These are phyloP conservation scores for Cephonodes hylas DNA, from an alignment of 2,888 invertebrate species.

Conservation along the genomic window DNA sequence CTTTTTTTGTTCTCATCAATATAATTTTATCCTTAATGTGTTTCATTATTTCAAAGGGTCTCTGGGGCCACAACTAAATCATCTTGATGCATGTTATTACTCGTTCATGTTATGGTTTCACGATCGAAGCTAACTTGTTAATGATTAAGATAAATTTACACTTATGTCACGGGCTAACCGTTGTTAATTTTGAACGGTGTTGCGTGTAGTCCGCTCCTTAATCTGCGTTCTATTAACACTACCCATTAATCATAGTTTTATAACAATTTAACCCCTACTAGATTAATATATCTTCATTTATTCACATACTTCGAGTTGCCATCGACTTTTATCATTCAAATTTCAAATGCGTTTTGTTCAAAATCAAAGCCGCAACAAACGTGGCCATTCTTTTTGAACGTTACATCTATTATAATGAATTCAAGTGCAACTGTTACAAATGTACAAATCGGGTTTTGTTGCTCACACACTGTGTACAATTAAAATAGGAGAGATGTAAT, in stretches of 20 bases:
- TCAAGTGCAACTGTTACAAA: constrained; percentile 73
- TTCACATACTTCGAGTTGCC: constrained; percentile 48
- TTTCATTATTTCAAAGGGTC: constrained; percentile 21
- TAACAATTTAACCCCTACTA: constrained; percentile 79
- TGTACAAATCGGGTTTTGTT: constrained; percentile 67
- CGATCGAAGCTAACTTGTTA: constrained; percentile 55
- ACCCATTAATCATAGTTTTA: constrained; percentile 80
- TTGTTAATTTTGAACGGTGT: constrained; percentile 66
- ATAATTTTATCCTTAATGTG: constrained; percentile 14
- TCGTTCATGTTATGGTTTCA: constrained; percentile 35
- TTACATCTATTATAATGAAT: constrained; percentile 49
- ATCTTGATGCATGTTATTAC: constrained; percentile 37
- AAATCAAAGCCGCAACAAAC: constrained; percentile 69
- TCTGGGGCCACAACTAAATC: constrained; percentile 39
- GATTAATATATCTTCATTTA: constrained; percentile 81
- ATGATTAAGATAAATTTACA: constrained; percentile 76
- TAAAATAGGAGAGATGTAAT: constrained; percentile 78
- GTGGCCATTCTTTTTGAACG: constrained; percentile 42
- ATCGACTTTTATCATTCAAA: constrained; percentile 76
- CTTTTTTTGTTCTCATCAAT: constrained; percentile 2
- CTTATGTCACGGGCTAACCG: constrained; percentile 65
- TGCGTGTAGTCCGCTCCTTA: constrained; percentile 73
- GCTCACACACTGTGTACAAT: constrained; percentile 77
- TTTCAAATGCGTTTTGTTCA: constrained; percentile 53
- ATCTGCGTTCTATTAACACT: constrained; percentile 74